These are phyloP conservation scores for Trachelus tabidus DNA, from an alignment of 2,888 invertebrate genomes.

Conservation along the genomic window DNA sequence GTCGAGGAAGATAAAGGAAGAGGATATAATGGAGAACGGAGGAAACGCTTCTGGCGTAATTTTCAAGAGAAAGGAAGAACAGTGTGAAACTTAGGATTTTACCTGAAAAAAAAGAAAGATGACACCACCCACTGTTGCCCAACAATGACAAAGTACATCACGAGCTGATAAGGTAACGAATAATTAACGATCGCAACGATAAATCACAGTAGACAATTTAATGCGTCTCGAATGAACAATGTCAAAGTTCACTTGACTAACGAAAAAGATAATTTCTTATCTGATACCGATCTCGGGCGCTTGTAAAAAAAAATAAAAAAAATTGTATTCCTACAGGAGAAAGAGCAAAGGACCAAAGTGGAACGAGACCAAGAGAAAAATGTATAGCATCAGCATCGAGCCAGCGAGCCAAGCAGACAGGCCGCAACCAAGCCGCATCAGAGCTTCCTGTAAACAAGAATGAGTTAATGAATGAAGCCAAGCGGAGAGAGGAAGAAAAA, in stretches of 20 bases:
- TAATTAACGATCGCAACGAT: too few relatives aligned
- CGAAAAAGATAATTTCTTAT: too few relatives aligned
- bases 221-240: too few relatives aligned
- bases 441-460: conserved; percentile 54
- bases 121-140: too few relatives aligned
- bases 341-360: conserved; percentile 16
- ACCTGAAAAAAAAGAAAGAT: too few relatives aligned
- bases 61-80: too few relatives aligned
- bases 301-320: background rate
- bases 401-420: conserved; percentile 21
- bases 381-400: background rate
- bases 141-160: too few relatives aligned
- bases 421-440: conserved; percentile 32
- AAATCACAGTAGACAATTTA: too few relatives aligned
- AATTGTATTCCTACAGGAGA: background rate
- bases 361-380: conserved; percentile 13
- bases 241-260: too few relatives aligned
- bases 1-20: conserved; percentile 19
- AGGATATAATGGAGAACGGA: background rate
- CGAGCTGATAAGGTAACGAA: too few relatives aligned
- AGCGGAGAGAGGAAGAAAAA: conserved; percentile 32
- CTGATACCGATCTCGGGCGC: too few relatives aligned
- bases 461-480: conserved; percentile 49
- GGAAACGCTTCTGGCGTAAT: background rate
- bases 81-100: too few relatives aligned